phyloP scores from a whole-genome alignment of 2,888 invertebrate species.

The Lasioglossum leucozonium region DNA sequence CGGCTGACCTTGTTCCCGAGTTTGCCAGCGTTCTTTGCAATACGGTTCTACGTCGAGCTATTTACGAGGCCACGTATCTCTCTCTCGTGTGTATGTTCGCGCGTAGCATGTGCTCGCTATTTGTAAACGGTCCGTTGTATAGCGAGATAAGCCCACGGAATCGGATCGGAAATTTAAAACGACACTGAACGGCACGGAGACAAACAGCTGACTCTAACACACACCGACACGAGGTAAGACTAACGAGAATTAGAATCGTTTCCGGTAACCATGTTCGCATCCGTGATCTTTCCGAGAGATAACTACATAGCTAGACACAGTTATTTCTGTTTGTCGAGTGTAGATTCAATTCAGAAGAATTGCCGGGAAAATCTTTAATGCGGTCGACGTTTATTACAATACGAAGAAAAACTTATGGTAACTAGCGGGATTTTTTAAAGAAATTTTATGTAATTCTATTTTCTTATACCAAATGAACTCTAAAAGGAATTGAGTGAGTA shows the following conservation, averaged over 20 bases:
- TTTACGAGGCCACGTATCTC: neutral
- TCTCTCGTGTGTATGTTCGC: neutral
- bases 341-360: neutral
- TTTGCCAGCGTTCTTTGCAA: constrained; percentile 1
- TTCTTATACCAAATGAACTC: too few species aligned
- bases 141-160: neutral
- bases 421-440: neutral
- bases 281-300: neutral
- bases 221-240: neutral
- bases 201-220: neutral
- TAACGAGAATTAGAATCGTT: neutral
- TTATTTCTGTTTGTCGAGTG: neutral
- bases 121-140: constrained; percentile 4
- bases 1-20: constrained; percentile 6
- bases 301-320: neutral
- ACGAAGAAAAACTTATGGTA: neutral
- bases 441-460: neutral
- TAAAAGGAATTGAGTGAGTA: too few species aligned
- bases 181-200: neutral
- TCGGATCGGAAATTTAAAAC: neutral
- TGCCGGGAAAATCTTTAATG: neutral
- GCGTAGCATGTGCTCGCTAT: neutral
- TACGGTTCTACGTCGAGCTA: neutral
- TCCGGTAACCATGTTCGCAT: neutral
- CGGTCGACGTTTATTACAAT: neutral